Evolutionary conservation across 2,113 vertebrate genomes (phyloP).

Genomic region (Xiphorhynchus elegans): DNA sequence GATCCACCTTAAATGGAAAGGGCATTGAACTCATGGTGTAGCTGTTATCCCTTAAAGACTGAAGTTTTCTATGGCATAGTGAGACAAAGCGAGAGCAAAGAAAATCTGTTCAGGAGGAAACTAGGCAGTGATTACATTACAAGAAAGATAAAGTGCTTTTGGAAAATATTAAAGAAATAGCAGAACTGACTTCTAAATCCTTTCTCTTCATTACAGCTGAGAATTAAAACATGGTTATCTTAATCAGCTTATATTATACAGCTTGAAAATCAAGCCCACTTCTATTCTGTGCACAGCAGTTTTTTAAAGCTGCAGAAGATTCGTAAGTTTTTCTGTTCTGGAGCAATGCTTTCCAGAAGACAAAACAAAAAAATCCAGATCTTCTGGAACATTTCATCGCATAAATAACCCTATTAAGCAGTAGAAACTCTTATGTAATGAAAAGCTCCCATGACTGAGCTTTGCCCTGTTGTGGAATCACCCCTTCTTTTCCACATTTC

Average conservation of each 20-base stretch:
- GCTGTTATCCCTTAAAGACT: neutral
- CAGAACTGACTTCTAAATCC: neutral
- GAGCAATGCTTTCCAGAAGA: neutral
- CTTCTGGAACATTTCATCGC: neutral
- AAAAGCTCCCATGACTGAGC: neutral
- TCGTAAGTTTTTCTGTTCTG: neutral
- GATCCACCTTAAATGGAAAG: neutral
- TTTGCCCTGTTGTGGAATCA: neutral
- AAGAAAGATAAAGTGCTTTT: neutral
- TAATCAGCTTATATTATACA: neutral
- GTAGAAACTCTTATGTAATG: neutral
- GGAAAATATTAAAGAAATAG: neutral
- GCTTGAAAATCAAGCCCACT: neutral
- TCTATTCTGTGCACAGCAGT: neutral
- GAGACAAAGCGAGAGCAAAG: neutral
- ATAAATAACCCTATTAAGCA: neutral
- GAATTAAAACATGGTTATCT: neutral
- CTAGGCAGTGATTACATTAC: neutral
- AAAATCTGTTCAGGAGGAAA: neutral
- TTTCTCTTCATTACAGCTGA: neutral
- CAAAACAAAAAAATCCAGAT: neutral
- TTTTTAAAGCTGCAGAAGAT: neutral
- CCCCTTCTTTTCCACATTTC: neutral
- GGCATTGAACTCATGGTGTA: neutral
- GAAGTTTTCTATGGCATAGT: neutral